phyloP scores from a whole-genome alignment of 1,140 invertebrate genomes.

The Hycleus phaleratus region DNA sequence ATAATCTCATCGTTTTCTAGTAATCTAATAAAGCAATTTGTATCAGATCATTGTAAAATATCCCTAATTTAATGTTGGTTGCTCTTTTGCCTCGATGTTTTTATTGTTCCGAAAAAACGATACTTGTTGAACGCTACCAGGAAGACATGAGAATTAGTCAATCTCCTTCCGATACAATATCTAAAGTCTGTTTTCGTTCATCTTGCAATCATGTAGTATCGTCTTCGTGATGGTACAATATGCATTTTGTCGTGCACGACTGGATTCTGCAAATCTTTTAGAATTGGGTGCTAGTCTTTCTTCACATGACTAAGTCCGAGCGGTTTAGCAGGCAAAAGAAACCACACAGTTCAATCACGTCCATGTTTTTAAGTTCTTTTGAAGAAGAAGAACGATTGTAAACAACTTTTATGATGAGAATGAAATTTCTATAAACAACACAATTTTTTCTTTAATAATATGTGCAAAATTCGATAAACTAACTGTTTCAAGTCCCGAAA shows the following conservation, averaged over 20 bases:
- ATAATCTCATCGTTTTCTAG: too few species aligned
- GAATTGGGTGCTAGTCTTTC: slow-evolving; percentile 15
- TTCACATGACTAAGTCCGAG: slow-evolving; percentile 14
- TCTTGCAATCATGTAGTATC: too few species aligned
- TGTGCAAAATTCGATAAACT: not conserved
- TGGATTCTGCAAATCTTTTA: slow-evolving; percentile 14
- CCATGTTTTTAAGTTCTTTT: slow-evolving; percentile 7
- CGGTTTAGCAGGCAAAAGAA: slow-evolving; percentile 12
- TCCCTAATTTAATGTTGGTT: too few species aligned
- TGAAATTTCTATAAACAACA: not conserved
- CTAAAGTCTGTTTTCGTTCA: too few species aligned
- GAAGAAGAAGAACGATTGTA: slow-evolving; percentile 6
- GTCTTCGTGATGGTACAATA: slow-evolving; percentile 12
- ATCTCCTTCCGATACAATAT: too few species aligned
- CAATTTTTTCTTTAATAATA: not conserved
- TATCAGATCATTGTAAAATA: too few species aligned
- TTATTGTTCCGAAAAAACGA: too few species aligned
- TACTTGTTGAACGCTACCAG: too few species aligned
- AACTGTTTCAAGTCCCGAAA: too few species aligned
- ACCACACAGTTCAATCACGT: slow-evolving; percentile 14
- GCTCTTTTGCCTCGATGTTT: too few species aligned
- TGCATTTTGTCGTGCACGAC: slow-evolving; percentile 16
- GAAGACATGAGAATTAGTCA: too few species aligned
- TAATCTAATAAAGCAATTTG: too few species aligned
- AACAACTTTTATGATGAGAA: not conserved